Conservation (phyloP, 1,140 invertebrate species). For the Zaprionus tsacasi region DNA sequence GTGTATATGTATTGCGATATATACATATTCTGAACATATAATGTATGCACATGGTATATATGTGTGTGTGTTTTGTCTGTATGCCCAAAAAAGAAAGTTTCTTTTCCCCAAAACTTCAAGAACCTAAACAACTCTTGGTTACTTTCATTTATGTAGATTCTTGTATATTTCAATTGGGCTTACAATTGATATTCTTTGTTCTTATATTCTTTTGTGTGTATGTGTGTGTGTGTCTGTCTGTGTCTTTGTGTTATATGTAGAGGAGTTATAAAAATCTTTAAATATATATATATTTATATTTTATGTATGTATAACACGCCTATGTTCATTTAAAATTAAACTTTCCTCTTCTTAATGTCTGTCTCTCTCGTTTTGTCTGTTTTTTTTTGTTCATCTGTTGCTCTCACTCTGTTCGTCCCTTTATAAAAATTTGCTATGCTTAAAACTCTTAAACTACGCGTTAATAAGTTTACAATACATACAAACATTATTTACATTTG, state of each 20-base stretch:
- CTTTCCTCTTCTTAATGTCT: constrained; percentile 4
- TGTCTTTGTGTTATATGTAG: constrained; percentile 31
- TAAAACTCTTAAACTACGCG: constrained; percentile 39
- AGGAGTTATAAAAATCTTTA: constrained; percentile 43
- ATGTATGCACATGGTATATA: constrained; percentile 20
- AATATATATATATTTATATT: constrained; percentile 21
- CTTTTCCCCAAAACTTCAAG: constrained; percentile 7
- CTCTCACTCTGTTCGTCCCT: constrained; percentile 24
- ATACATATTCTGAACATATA: constrained; percentile 8
- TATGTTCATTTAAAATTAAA: constrained; percentile 32
- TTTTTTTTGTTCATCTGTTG: neutral
- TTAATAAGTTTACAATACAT: constrained; percentile 35
- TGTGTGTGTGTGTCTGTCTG: constrained; percentile 21
- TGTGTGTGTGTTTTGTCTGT: constrained; percentile 13
- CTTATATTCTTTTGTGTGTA: neutral
- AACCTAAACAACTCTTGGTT: constrained; percentile 25
- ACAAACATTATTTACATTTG: constrained; percentile 50
- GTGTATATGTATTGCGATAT: constrained; percentile 27
- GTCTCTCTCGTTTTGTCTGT: constrained; percentile 7
- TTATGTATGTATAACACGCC: constrained; percentile 37
- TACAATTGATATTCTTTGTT: constrained; percentile 34
- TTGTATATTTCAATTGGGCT: constrained; percentile 43
- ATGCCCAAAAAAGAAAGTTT: constrained; percentile 23
- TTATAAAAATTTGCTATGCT: constrained; percentile 43
- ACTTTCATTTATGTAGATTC: constrained; percentile 30